Evolutionary conservation across 2,113 vertebrate species (phyloP).

Genomic region (Donacobius atricapilla): DNA sequence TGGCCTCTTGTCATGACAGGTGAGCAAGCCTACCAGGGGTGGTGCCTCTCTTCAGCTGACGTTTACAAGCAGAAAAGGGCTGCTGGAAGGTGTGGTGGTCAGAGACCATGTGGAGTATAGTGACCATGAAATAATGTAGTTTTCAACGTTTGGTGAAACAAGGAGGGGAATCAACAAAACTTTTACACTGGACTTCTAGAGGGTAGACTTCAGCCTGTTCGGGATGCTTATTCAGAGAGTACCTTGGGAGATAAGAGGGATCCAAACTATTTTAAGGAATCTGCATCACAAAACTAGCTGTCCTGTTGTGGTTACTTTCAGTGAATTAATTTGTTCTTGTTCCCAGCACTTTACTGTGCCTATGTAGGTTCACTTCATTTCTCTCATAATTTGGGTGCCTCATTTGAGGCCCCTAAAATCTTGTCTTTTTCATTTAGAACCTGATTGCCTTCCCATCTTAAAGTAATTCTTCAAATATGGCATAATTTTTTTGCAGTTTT

Average conservation of each 20-base stretch:
- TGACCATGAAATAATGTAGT: neutral
- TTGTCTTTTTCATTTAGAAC: neutral
- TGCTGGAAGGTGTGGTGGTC: neutral
- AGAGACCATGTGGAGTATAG: neutral
- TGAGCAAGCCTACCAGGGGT: neutral
- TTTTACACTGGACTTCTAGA: neutral
- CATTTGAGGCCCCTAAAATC: neutral
- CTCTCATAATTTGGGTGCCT: neutral
- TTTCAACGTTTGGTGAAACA: neutral
- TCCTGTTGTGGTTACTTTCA: neutral
- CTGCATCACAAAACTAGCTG: neutral
- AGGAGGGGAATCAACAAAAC: neutral
- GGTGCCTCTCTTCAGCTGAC: neutral
- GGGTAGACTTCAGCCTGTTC: neutral
- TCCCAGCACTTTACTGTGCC: neutral
- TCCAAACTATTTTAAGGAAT: neutral
- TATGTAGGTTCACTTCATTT: neutral
- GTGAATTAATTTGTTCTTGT: neutral
- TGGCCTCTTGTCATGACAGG: neutral
- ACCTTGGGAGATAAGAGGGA: neutral
- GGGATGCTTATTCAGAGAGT: neutral
- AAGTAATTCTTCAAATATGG: neutral
- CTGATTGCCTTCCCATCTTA: neutral
- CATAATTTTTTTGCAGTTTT: neutral
- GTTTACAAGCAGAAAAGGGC: neutral